Evolutionary conservation across 2,113 vertebrate species (phyloP).

Genomic region (Marcusenius ussheri): DNA sequence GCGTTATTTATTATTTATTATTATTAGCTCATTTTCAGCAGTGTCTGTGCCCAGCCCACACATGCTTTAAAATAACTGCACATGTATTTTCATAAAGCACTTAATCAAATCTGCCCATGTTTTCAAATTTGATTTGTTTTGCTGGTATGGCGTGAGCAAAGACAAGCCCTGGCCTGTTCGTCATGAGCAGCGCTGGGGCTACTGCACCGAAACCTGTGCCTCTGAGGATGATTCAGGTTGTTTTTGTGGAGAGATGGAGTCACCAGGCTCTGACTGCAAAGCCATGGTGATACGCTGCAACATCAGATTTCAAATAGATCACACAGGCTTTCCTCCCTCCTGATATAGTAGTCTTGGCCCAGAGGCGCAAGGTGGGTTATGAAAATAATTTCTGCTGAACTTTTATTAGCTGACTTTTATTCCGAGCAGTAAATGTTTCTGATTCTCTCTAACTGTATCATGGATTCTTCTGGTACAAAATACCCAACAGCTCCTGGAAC

Average conservation of each 20-base stretch:
- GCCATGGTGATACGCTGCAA: slow-evolving; percentile 25
- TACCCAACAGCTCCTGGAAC: background rate
- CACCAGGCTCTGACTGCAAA: background rate
- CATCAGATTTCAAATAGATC: slow-evolving; percentile 10
- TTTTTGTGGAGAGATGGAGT: background rate
- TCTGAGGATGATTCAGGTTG: background rate
- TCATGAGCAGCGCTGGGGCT: background rate
- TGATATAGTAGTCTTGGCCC: background rate
- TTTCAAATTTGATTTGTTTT: background rate
- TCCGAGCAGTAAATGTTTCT: background rate
- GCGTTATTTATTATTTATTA: background rate
- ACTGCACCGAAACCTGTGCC: background rate
- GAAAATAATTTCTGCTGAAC: background rate
- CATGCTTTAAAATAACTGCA: background rate
- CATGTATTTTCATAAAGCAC: background rate
- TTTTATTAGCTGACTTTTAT: background rate
- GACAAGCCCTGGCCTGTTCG: background rate
- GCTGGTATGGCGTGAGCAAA: background rate
- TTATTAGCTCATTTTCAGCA: background rate
- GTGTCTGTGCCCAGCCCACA: background rate
- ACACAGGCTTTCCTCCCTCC: background rate
- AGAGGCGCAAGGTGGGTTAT: background rate
- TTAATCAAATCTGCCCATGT: background rate
- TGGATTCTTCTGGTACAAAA: background rate
- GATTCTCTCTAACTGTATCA: background rate